Evolutionary conservation across 2,797 vertebrate species (phyloP).

Genomic region (Myotis planiceps): DNA sequence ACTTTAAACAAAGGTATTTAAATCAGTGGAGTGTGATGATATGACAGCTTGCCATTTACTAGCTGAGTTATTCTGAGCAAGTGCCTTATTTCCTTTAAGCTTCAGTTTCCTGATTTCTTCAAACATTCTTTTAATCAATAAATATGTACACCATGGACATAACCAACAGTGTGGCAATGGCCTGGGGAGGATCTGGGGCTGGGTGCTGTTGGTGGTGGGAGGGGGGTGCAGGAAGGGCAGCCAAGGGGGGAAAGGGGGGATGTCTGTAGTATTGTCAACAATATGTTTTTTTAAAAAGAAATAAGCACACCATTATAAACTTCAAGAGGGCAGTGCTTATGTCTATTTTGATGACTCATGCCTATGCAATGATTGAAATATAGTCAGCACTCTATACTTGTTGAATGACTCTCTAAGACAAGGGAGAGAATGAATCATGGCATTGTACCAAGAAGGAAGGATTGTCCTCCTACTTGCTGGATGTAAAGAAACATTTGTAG

Average conservation of each 20-base stretch:
- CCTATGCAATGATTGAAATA: not conserved
- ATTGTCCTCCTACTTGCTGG: not conserved
- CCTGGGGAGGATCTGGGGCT: no score
- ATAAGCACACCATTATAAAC: not conserved
- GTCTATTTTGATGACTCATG: not conserved
- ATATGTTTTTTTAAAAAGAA: not conserved
- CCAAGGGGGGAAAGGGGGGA: no score
- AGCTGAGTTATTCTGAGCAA: not conserved
- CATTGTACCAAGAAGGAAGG: not conserved
- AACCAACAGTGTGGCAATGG: no score
- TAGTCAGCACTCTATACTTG: not conserved
- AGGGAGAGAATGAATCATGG: not conserved
- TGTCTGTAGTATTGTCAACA: no score
- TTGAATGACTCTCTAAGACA: not conserved
- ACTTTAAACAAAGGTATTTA: not conserved
- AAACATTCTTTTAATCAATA: not conserved
- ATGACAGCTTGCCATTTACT: not conserved
- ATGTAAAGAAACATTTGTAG: not conserved
- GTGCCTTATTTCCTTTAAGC: not conserved
- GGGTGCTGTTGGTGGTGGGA: no score
- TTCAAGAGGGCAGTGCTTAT: not conserved
- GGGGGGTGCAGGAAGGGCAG: no score
- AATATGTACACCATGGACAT: not conserved
- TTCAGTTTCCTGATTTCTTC: not conserved
- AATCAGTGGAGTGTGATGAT: not conserved